Base-by-base conservation (phyloP, 2,888 invertebrate species). In the Choreutis nemorana region DNA sequence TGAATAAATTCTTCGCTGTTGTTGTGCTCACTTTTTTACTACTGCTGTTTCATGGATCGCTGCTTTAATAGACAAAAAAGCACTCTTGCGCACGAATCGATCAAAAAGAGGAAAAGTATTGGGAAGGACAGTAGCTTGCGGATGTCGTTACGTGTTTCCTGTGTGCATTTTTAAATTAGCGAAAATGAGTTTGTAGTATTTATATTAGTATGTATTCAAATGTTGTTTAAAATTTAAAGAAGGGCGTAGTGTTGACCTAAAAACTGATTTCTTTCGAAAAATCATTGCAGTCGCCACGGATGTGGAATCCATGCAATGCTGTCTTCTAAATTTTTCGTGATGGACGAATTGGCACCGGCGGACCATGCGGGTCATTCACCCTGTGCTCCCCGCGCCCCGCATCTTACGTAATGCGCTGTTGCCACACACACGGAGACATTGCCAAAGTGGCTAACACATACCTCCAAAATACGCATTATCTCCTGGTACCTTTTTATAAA, bases 281-380 rank as follows among this genome's bases (percentile, higher is more conserved):
- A n/a, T n/a, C n/a, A n/a, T n/a, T n/a, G n/a, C n/a, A n/a, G n/a
- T n/a, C n/a, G n/a, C n/a, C n/a, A n/a, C n/a, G n/a, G n/a, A n/a
- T n/a, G n/a, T n/a, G n/a, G n/a, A n/a, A n/a, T n/a, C n/a, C n/a
- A n/a, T 68, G 70, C 71, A 71, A 61, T 55, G 56, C 50, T 57
- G 62, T 65, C 70, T 70, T 67, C 59, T 66, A 66, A 65, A 63
- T 66, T 61, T 62, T 64, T 61, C 55, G 70, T 65, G 67, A 66
- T 66, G 71, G 56, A 59, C 65, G 67, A 72, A 73, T 75, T 78
- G 78, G 77, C 77, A 73, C 63, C 55, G 64, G 46, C 67, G 58
- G 63, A 59, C 70, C 65, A 62, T 61, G 49, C 67, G 54, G 77
- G 73, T 77, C 77, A 70, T 41, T 68, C 54, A 71, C 72, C 77